phyloP scores from a whole-genome alignment of 2,797 vertebrate species.

The Limnodromus scolopaceus region DNA sequence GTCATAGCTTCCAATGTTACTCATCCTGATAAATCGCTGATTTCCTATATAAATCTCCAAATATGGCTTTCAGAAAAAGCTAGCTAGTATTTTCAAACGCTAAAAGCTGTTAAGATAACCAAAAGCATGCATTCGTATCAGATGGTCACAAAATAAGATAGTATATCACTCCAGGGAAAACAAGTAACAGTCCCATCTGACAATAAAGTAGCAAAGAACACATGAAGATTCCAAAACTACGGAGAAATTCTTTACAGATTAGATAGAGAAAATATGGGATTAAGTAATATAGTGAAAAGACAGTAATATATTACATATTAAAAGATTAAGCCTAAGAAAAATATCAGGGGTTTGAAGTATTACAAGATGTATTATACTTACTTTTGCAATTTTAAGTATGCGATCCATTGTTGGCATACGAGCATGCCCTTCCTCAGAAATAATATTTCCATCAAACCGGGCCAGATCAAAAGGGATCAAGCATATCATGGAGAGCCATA shows the following conservation, averaged over 20 bases:
- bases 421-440: slow-evolving; percentile 58
- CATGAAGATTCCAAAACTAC: neutral
- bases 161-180: neutral
- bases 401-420: slow-evolving; percentile 88
- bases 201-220: neutral
- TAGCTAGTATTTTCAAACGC: neutral
- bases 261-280: neutral
- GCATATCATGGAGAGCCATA: slow-evolving; percentile 96
- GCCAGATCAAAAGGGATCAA: slow-evolving; percentile 96
- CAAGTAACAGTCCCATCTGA: neutral
- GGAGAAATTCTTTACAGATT: neutral
- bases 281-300: neutral
- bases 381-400: slow-evolving; percentile 89
- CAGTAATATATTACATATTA: neutral
- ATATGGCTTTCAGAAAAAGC: neutral
- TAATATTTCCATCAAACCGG: slow-evolving; percentile 87
- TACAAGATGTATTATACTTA: neutral
- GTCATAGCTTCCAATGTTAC: neutral
- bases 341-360: neutral
- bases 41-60: neutral
- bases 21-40: accelerated
- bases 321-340: neutral
- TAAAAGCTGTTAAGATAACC: neutral
- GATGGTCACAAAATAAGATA: neutral
- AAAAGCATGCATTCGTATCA: neutral